Evolutionary conservation across 1,140 invertebrate species (phyloP).

Genomic region (Achatina immaculata): DNA sequence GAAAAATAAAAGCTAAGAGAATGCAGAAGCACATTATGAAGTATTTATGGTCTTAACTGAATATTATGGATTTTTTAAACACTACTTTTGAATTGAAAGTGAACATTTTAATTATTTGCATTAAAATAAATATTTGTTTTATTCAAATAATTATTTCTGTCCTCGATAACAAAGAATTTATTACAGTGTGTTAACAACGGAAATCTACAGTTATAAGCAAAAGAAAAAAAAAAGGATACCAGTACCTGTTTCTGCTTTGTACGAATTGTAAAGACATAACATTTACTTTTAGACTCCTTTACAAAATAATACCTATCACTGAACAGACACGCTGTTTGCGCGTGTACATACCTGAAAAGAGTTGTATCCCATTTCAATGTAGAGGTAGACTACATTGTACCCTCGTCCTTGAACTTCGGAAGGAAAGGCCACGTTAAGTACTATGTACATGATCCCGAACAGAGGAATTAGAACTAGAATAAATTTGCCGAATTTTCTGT

Average conservation of each 20-base stretch:
- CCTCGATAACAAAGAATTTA: no score
- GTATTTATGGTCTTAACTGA: no score
- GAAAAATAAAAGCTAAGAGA: no score
- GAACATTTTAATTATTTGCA: no score
- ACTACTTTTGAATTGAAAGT: no score
- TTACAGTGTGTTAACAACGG: neutral
- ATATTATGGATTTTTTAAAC: no score
- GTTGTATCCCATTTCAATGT: slow-evolving; percentile 80
- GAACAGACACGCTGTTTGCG: neutral
- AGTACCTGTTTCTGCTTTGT: neutral
- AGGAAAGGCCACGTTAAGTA: slow-evolving; percentile 76
- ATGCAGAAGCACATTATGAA: no score
- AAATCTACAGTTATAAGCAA: neutral
- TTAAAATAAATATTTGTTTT: no score
- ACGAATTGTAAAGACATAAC: neutral
- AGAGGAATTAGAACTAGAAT: slow-evolving; percentile 82
- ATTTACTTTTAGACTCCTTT: no score
- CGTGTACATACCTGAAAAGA: slow-evolving; percentile 79
- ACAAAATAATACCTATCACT: no score
- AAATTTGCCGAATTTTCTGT: slow-evolving; percentile 77
- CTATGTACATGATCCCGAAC: slow-evolving; percentile 81
- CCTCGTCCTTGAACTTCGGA: slow-evolving; percentile 65
- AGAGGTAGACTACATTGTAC: slow-evolving; percentile 79
- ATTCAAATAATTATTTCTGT: no score
- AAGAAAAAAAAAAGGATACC: neutral